Evolutionary conservation across 1,140 invertebrate species (phyloP).

Genomic region (Spodoptera litura): DNA sequence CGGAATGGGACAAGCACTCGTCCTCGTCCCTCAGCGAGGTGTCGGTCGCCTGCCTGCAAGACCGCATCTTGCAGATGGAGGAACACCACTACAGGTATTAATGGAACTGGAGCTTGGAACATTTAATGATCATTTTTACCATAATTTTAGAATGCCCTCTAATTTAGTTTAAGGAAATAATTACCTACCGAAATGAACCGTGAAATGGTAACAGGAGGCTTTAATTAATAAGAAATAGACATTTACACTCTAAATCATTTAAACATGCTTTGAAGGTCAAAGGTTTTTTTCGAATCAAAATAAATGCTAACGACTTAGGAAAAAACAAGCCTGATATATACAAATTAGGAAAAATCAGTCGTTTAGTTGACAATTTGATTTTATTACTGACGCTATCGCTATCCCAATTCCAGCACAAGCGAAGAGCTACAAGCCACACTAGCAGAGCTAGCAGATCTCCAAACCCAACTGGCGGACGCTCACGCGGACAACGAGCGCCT

Average conservation of each 20-base stretch:
- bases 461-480: slow-evolving; percentile 93
- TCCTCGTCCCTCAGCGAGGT: slow-evolving; percentile 94
- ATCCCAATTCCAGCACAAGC: slow-evolving; percentile 88
- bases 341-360: no score
- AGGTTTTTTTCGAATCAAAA: no score
- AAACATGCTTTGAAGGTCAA: no score
- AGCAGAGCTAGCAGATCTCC: slow-evolving; percentile 96
- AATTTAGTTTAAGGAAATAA: background rate
- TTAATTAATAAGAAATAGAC: no score
- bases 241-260: no score
- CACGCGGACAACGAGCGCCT: slow-evolving; percentile 95
- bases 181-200: no score
- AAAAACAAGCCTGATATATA: no score
- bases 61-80: slow-evolving; percentile 96
- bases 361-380: background rate
- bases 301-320: no score
- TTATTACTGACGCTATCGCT: background rate
- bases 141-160: no score
- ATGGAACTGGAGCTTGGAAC: no score
- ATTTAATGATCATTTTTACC: no score
- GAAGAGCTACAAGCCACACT: slow-evolving; percentile 98
- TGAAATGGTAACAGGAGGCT: no score
- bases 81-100: slow-evolving; percentile 92
- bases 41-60: slow-evolving; percentile 96
- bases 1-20: slow-evolving; percentile 96